These are phyloP conservation scores for Dryomyza anilis DNA, from an alignment of 2,888 invertebrate genomes.

Conservation along the genomic window DNA sequence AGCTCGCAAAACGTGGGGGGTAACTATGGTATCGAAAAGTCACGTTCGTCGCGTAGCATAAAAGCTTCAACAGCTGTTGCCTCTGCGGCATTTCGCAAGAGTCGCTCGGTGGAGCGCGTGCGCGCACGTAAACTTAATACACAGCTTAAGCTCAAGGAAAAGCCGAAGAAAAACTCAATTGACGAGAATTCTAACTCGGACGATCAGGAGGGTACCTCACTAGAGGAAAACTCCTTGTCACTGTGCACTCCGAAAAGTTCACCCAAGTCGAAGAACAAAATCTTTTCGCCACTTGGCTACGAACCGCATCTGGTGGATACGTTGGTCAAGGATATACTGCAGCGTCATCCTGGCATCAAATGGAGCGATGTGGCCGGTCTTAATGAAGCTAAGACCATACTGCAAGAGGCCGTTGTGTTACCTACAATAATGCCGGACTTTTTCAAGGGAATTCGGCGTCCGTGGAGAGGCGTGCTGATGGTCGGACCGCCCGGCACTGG, in stretches of 20 bases:
- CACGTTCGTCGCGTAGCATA: conserved; percentile 46
- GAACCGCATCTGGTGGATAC: conserved; percentile 80
- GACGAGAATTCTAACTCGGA: conserved; percentile 62
- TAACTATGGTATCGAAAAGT: conserved; percentile 47
- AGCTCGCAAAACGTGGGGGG: conserved; percentile 62
- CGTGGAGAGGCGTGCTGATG: conserved; percentile 68
- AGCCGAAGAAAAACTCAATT: conserved; percentile 59
- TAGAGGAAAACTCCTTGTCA: conserved; percentile 59
- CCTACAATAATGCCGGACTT: conserved; percentile 88
- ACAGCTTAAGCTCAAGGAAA: conserved; percentile 60
- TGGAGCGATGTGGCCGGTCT: conserved; percentile 80
- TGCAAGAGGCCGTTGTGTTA: conserved; percentile 85
- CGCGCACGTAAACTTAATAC: conserved; percentile 59
- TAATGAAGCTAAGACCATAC: conserved; percentile 75
- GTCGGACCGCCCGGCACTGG: conserved; percentile 71
- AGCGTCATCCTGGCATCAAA: conserved; percentile 79
- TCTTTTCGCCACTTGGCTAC: conserved; percentile 68
- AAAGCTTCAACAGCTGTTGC: conserved; percentile 48
- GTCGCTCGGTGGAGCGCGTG: conserved; percentile 60
- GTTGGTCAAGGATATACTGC: conserved; percentile 82
- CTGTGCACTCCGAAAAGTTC: conserved; percentile 58
- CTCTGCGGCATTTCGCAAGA: conserved; percentile 56
- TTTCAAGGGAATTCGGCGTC: conserved; percentile 83
- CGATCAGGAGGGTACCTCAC: conserved; percentile 60
- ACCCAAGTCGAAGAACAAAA: conserved; percentile 52